These are phyloP conservation scores for Hofmannophila pseudospretella DNA, from an alignment of 2,888 invertebrate genomes.

Conservation along the genomic window DNA sequence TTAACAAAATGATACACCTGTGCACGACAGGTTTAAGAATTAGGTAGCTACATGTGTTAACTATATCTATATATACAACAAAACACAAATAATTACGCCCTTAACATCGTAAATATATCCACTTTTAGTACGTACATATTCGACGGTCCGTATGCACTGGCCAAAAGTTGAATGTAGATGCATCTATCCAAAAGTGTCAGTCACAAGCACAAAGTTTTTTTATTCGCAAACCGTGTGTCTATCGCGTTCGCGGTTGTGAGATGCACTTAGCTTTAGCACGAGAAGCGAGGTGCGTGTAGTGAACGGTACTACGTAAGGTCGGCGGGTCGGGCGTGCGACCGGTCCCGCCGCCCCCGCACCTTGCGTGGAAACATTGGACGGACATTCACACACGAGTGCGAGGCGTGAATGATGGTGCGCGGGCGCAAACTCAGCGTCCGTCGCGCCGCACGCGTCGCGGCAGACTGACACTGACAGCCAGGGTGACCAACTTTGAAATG, in stretches of 20 bases:
- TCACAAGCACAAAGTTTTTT: conserved; percentile 26
- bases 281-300: conserved; percentile 55
- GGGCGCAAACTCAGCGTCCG: conserved; percentile 28
- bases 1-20: too few relatives aligned
- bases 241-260: too few relatives aligned
- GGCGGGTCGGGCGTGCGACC: conserved; percentile 70
- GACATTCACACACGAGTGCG: conserved; percentile 27
- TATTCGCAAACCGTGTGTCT: conserved; percentile 25
- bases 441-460: conserved; percentile 25
- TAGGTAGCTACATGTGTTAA: too few relatives aligned
- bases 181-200: conserved; percentile 32
- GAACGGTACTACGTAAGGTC: conserved; percentile 77
- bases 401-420: conserved; percentile 9
- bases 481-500: too few relatives aligned
- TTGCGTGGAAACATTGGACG: conserved; percentile 37
- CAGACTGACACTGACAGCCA: conserved; percentile 26
- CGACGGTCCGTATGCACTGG: conserved; percentile 26
- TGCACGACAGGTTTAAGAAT: too few relatives aligned
- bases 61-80: too few relatives aligned
- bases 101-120: too few relatives aligned
- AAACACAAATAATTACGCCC: too few relatives aligned
- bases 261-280: conserved; percentile 58
- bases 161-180: conserved; percentile 24
- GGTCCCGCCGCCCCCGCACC: conserved; percentile 64
- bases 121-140: conserved; percentile 33